Evolutionary conservation across 2,888 invertebrate species (phyloP), one percentile per base, ranked within the genome.

Genomic region (Halocaridina rubra): DNA sequence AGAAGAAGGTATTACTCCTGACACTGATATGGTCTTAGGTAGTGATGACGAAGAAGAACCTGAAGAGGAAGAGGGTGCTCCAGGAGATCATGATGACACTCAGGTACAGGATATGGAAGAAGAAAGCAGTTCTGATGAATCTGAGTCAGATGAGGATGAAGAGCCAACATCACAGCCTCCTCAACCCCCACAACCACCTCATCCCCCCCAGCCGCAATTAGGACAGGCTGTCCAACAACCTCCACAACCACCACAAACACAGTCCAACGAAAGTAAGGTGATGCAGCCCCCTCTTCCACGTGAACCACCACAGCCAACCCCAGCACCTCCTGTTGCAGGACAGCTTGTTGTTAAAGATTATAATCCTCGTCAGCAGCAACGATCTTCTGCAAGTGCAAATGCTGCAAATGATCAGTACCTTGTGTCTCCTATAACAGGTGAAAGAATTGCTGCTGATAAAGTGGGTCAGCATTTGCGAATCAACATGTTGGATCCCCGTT

Each of bases 401-500:
- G 61, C 93, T 4, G 92, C 94, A 4, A 93, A 95, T 0, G 97
- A 97, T 90, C 96, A 98, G 90, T 99, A 95, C 93, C 94, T 99
- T 79, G 97, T 99, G 88, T 99, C 99, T 0, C 99, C 99, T 0
- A 97, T 99, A 90, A 99, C 99, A 0, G 98, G 98, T 57, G 99
- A 99, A 91, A 95, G 96, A 91, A 98, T 99, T 89, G 98, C 98
- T 0, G 98, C 98, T 0, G 96, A 96, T 90, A 98, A 99, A 92
- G 96, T 99, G 85, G 97, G 97, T 85, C 98, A 99, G 90, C 99
- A 99, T 92, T 97, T 99, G 94, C 95, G 98, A 89, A 98, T 98
- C 91, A 98, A 98, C 22, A 92, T 99, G 89, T 91, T 99, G 89
- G 98, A 99, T 93, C 98, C 98, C 19, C 95, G 98, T 89, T 99